A percentile compares a stretch with the other conserved stretches of the same genome.
phyloP scores from a whole-genome alignment of 2,797 vertebrate species.

The Fistularia tabacaria region DNA sequence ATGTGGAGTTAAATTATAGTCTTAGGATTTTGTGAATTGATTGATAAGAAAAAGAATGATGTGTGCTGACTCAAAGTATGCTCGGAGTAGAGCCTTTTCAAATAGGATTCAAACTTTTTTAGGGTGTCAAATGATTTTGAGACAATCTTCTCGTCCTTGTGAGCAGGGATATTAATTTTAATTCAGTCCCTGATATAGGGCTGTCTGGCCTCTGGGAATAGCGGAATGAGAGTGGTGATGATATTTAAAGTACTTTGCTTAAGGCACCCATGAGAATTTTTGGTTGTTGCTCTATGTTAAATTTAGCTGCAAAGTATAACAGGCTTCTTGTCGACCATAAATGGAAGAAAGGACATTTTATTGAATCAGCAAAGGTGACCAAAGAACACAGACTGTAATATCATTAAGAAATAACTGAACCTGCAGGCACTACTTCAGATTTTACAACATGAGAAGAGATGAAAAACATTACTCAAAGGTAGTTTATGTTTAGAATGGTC shows the following conservation, averaged over 20 bases:
- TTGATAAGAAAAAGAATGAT: no score
- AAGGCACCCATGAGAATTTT: slow-evolving; percentile 57
- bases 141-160: no score
- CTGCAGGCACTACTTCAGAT: slow-evolving; percentile 33
- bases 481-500: slow-evolving; percentile 41
- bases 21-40: no score
- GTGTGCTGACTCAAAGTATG: no score
- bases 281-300: slow-evolving; percentile 61
- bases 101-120: no score
- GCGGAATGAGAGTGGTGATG: slow-evolving; percentile 49
- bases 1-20: no score
- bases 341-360: slow-evolving; percentile 38
- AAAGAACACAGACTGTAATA: slow-evolving; percentile 29
- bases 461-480: slow-evolving; percentile 42
- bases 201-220: slow-evolving; percentile 35
- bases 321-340: slow-evolving; percentile 32
- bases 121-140: no score
- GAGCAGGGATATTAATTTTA: slow-evolving; percentile 3
- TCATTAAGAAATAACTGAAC: slow-evolving; percentile 20
- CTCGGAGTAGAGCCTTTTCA: no score
- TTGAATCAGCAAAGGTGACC: slow-evolving; percentile 50
- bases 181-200: slow-evolving; percentile 10
- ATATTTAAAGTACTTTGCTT: slow-evolving; percentile 53
- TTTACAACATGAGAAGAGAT: slow-evolving; percentile 47
- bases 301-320: slow-evolving; percentile 49